Evolutionary conservation across 1,140 invertebrate genomes (phyloP), one percentile per base, ranked within the genome.

Genomic region (Zophobas atratus): DNA sequence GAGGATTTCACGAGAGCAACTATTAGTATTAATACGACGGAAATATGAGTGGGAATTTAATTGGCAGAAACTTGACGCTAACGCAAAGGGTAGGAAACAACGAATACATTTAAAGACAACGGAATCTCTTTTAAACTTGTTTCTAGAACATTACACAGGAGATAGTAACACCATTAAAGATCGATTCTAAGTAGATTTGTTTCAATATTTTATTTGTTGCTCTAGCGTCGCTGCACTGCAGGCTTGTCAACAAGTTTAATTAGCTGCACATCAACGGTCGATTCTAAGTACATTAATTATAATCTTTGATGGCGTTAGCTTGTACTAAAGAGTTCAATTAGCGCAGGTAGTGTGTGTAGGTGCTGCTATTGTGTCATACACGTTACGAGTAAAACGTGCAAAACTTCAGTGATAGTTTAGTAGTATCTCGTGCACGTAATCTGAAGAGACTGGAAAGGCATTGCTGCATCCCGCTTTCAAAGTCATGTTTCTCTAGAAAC

Each of bases 81-180:
- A 39, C 56, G 20, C 56, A 20, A 20, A 20, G 20, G 20, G 20
- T 20, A 20, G 20, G 20, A 20, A 20, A 20, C 20, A 20, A 20
- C 20, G 20, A 20, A 20, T 20, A 20, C 20, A 20, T 20, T 20
- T 20, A 67, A n/a, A 67, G 35, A 41, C 38, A 41, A 67, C 33
- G 60, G 43, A 20, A 43, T 67, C 38, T 48, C 60, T 67, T 67
- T 67, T 39, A 73, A 35, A 5, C 32, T 41, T 73, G 56, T 73
- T 73, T 73, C 71, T 73, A 73, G 35, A 55, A 73, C 71, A 73
- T 73, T 73, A 53, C 60, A 41, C 60, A 67, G 39, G 0, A 67
- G n/a, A 67, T 67, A 67, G 39, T n/a, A 20, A 41, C 39, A 33
- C 39, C 60, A 67, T 67, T 67, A 67, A 67, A 43, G 39, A 67